phyloP scores from a whole-genome alignment of 2,113 vertebrate species.

The Grammomys dolichurus region DNA sequence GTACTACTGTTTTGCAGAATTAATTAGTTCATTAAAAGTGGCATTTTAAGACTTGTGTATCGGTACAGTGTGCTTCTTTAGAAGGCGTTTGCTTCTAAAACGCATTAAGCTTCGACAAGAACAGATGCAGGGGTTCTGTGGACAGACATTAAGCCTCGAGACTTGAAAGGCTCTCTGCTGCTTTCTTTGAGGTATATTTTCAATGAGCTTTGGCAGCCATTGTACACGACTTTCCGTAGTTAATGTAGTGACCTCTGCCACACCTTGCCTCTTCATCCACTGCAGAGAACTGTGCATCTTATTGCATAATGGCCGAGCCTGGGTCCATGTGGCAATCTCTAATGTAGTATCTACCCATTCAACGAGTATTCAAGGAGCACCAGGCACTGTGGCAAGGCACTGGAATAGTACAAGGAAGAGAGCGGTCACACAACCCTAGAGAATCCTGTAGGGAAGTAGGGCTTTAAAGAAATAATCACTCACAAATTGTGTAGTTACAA shows the following conservation, averaged over 20 bases:
- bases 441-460: neutral
- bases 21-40: slow-evolving; percentile 77
- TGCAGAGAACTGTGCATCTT: neutral
- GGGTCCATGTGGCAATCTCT: neutral
- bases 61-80: neutral
- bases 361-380: neutral
- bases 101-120: neutral
- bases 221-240: slow-evolving; percentile 42
- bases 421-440: accelerated
- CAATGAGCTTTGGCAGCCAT: neutral
- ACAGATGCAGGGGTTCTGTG: slow-evolving; percentile 3
- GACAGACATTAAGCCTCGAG: neutral
- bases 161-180: neutral
- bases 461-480: neutral
- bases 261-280: slow-evolving; percentile 1
- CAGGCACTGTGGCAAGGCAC: neutral
- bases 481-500: neutral
- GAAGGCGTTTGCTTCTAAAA: slow-evolving; percentile 43
- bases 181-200: slow-evolving; percentile 26
- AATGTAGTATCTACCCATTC: neutral
- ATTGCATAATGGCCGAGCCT: neutral
- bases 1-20: slow-evolving; percentile 72
- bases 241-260: neutral
- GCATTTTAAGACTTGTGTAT: slow-evolving; percentile 24
- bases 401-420: neutral